Evolutionary conservation across 2,113 vertebrate species (phyloP).

Genomic region (Tinamus guttatus): DNA sequence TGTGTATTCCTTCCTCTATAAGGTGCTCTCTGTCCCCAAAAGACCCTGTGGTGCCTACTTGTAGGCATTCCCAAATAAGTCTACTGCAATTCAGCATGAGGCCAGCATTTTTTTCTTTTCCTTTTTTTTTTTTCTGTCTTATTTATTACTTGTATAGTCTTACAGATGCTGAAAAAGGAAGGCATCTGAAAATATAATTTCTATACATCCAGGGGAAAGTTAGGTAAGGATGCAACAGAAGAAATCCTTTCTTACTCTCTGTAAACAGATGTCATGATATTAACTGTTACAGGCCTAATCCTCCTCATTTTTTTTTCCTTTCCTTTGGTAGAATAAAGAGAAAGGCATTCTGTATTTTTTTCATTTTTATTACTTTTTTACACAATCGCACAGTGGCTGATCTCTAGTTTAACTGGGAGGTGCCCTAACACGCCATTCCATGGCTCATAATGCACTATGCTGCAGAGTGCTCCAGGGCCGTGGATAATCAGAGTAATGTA

Average conservation of each 20-base stretch:
- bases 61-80: background rate
- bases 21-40: background rate
- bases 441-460: background rate
- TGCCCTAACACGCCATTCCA: background rate
- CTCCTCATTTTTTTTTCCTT: background rate
- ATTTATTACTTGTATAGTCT: background rate
- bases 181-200: background rate
- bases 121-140: background rate
- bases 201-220: background rate
- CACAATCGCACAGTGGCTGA: constrained; percentile 17
- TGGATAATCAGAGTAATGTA: background rate
- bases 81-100: background rate
- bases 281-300: background rate
- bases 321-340: constrained; percentile 8
- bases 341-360: background rate
- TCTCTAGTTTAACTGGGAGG: background rate
- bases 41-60: background rate
- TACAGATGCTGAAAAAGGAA: background rate
- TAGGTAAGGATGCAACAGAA: background rate
- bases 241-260: background rate
- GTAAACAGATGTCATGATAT: background rate
- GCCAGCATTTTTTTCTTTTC: background rate
- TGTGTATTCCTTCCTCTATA: background rate
- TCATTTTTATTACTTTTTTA: background rate
- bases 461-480: background rate